Evolutionary conservation across 2,888 invertebrate genomes (phyloP), one percentile per base, ranked within the genome.

Genomic region (Tuta absoluta): DNA sequence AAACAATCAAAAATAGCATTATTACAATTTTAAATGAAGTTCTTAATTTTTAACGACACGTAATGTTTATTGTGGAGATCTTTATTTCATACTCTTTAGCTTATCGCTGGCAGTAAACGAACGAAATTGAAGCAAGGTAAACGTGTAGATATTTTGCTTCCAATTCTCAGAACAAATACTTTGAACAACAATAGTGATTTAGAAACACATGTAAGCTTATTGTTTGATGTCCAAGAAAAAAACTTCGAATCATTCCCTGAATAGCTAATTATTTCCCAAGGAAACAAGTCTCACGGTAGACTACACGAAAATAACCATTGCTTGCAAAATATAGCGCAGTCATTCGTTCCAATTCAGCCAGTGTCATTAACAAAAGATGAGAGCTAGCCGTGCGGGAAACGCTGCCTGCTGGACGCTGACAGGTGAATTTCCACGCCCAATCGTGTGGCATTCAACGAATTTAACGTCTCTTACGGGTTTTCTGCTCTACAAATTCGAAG

Each of bases 261-360:
- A 37, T 51, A 23, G 37, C 10, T 21, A 62, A 53, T 62, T 62
- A 53, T 53, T 53, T 62, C 53, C 21, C 17, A 59, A 60, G 62
- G 62, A 65, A 68, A 70, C 63, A 60, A 63, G n/a, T 59, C 59
- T 23, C 51, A 41, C 49, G 23, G 41, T 58, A 19, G 45, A 59
- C 23, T 56, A 17, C n/a, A 24, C 58, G 56, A 61, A 38, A 53
- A 38, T 37, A 51, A 19, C 17, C 33, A 53, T 58, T 60, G 28
- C 37, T 65, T 51, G 21, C 45, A 38, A 63, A 62, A 63, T 68
- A 68, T 56, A 62, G 67, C 67, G 33, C 38, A 62, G 68, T 71
- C 70, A 71, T 66, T 72, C 65, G 65, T 64, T 66, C 66, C 64
- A 69, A 68, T 70, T 65, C 68, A 67, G 64, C 68, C 68, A 67